These are phyloP conservation scores for Lithophane socia DNA, from an alignment of 2,888 invertebrate species.

Conservation along the genomic window DNA sequence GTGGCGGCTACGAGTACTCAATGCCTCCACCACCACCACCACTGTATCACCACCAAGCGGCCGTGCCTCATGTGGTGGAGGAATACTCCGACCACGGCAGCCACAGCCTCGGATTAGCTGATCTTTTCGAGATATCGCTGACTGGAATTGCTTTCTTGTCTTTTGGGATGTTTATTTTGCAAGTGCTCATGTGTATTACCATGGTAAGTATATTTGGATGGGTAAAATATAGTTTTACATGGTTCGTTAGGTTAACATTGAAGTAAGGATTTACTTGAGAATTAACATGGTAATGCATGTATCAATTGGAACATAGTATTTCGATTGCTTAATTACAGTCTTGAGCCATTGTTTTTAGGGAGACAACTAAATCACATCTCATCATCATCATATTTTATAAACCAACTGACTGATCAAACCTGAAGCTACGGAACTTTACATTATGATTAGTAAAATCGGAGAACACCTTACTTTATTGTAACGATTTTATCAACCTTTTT, in stretches of 20 bases:
- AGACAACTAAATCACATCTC: neutral
- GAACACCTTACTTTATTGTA: neutral
- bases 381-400: neutral
- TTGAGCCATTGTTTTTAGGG: neutral
- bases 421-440: neutral
- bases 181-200: conserved; percentile 94
- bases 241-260: neutral
- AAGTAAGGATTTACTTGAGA: neutral
- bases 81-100: conserved; percentile 85
- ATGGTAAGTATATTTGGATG: conserved; percentile 82
- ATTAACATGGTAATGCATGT: neutral
- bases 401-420: neutral
- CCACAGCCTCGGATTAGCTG: conserved; percentile 92
- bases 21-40: conserved; percentile 88
- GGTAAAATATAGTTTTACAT: neutral
- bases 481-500: neutral
- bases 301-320: neutral
- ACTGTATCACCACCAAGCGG: conserved; percentile 77
- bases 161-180: conserved; percentile 95
- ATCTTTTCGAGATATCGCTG: conserved; percentile 95
- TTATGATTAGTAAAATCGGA: neutral
- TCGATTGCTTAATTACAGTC: neutral
- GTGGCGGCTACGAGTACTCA: conserved; percentile 86
- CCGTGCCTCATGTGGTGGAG: conserved; percentile 73
- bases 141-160: conserved; percentile 95